Conservation (phyloP, 1,140 invertebrate species). For the Physella acuta region DNA sequence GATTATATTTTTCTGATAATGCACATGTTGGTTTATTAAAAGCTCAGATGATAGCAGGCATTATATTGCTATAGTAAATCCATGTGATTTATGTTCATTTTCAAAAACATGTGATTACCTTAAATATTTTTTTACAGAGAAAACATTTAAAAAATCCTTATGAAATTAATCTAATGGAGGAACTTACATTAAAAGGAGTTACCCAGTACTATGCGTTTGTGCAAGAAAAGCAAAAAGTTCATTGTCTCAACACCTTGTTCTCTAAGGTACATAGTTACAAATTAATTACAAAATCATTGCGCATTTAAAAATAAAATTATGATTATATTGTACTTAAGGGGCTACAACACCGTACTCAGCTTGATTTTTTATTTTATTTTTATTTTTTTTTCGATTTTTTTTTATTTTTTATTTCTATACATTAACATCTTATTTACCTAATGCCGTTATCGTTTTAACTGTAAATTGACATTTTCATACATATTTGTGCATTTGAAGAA, state of each 20-base stretch:
- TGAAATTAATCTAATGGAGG: slow-evolving; percentile 99
- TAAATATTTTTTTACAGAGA: slow-evolving; percentile 62
- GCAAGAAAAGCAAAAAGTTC: slow-evolving; percentile 99
- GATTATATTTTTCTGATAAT: neutral
- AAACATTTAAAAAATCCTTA: slow-evolving; percentile 95
- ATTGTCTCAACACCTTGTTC: slow-evolving; percentile 99
- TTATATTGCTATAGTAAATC: too few relatives aligned
- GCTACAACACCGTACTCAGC: neutral
- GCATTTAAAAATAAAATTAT: neutral
- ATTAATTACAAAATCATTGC: too few relatives aligned
- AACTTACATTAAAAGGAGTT: slow-evolving; percentile 97
- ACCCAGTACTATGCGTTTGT: slow-evolving; percentile 99
- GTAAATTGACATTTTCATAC: too few relatives aligned
- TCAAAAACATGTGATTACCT: too few relatives aligned
- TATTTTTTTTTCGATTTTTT: too few relatives aligned
- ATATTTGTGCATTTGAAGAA: too few relatives aligned
- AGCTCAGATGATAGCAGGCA: too few relatives aligned
- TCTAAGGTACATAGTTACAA: slow-evolving; percentile 78
- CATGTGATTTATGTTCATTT: too few relatives aligned
- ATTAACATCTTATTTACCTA: too few relatives aligned
- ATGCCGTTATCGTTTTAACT: too few relatives aligned
- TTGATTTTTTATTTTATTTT: neutral
- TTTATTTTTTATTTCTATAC: too few relatives aligned
- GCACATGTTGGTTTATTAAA: neutral
- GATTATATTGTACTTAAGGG: neutral